Evolutionary conservation across 2,888 invertebrate species (phyloP).

Genomic region (Microplitis manilae): DNA sequence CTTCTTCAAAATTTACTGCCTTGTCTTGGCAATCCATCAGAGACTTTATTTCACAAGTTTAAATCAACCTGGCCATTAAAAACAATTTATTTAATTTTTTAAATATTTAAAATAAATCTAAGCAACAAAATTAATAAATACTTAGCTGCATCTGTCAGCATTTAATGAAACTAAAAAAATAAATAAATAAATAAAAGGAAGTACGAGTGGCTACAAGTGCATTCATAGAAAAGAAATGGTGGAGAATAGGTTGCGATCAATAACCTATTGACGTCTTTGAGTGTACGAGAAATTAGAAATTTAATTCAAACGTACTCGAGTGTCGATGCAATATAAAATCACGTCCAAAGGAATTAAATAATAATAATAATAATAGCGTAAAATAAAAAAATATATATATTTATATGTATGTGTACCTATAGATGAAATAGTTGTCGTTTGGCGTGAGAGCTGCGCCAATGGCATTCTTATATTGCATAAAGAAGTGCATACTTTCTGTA

Average conservation of each 20-base stretch:
- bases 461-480: constrained; percentile 1
- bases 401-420: neutral
- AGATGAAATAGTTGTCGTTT: neutral
- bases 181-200: neutral
- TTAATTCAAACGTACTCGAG: constrained; percentile 11
- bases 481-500: neutral
- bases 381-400: neutral
- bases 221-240: constrained; percentile 14
- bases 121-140: neutral
- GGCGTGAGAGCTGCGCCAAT: neutral
- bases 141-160: constrained; percentile 3
- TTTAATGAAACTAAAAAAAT: neutral
- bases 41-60: constrained; percentile 20
- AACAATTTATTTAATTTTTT: neutral
- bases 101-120: neutral
- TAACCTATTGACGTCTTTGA: constrained; percentile 24
- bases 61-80: neutral
- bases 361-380: neutral
- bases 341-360: constrained; percentile 17
- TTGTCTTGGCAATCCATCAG: constrained; percentile 33
- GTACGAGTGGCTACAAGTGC: neutral
- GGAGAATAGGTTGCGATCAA: neutral
- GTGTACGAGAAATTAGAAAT: constrained; percentile 17
- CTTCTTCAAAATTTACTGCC: constrained; percentile 48
- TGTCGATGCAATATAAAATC: constrained; percentile 13